Evolutionary conservation across 2,888 invertebrate genomes (phyloP).

Genomic region (Phasia obesa): DNA sequence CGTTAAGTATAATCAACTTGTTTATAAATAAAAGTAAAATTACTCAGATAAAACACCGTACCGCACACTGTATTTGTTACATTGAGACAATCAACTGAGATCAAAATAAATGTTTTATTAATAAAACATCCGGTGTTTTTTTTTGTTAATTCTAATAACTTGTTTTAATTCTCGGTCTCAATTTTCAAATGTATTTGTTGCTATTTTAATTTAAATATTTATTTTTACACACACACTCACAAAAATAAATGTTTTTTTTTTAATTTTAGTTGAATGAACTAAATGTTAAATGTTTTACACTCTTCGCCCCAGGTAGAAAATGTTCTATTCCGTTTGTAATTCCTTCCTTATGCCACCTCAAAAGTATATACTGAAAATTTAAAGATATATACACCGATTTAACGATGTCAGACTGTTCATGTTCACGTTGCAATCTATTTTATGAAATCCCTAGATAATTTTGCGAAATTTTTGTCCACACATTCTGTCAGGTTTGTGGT

Average conservation of each 20-base stretch:
- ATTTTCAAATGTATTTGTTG: not conserved
- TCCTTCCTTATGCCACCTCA: too few relatives aligned
- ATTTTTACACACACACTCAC: not conserved
- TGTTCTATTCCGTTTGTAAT: too few relatives aligned
- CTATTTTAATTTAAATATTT: slow-evolving; percentile 14
- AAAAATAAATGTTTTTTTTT: not conserved
- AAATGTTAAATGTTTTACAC: not conserved
- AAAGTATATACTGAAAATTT: too few relatives aligned
- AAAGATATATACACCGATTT: too few relatives aligned
- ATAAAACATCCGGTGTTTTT: slow-evolving; percentile 68
- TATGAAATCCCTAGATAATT: too few relatives aligned
- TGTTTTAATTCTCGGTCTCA: slow-evolving; percentile 34
- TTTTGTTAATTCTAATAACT: slow-evolving; percentile 43
- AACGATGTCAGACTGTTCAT: too few relatives aligned
- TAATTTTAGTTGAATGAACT: not conserved
- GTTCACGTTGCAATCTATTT: too few relatives aligned
- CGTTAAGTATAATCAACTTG: slow-evolving; percentile 47
- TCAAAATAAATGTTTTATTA: slow-evolving; percentile 44
- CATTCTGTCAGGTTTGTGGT: too few relatives aligned
- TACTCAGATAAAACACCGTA: slow-evolving; percentile 20
- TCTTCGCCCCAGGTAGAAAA: too few relatives aligned
- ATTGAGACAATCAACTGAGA: not conserved
- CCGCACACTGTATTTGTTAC: not conserved
- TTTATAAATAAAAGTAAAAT: slow-evolving; percentile 44
- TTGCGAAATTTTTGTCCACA: too few relatives aligned